Evolutionary conservation across 35 echinoderm and acorn worm genomes (phyloP), one percentile per base, ranked within the genome.

Genomic region (Apostichopus japonicus): DNA sequence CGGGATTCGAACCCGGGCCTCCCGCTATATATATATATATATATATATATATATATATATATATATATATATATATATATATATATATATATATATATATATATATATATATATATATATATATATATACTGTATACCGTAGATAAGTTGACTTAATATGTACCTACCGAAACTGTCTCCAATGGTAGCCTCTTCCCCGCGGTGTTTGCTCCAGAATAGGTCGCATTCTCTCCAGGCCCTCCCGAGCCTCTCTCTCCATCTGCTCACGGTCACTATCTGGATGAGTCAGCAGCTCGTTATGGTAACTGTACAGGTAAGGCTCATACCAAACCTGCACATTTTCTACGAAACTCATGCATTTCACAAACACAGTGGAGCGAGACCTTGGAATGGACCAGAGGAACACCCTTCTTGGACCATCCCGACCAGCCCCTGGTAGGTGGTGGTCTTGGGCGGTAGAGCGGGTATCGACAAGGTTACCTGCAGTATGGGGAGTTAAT

Each of bases 261-360:
- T 77, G 52, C 52, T 59, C 77, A 11, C 33, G 33, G 90, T 91
- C 90, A 56, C 27, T 78, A 3, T 61, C 90, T 13, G 71, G 55
- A 58, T 78, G 53, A 67, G 44, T 78, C 72, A 91, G 72, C 8
- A 91, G 90, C 53, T 77, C 90, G 25, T 91, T 91, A 58, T 91
- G 90, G 25, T 91, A 91, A 55, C 90, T 91, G 90, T 91, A 91
- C 21, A 91, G 53, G 54, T 91, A 91, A 4, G 90, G 90, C 72
- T 91, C 90, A 51, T 91, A 91, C 90, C 90, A 91, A 6, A 91
- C 90, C 54, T 91, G 90, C 11, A 91, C 90, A 79, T 91, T 91
- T 4, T 91, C 72, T 19, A 91, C 90, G 58, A 91, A 91, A 53
- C 90, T 91, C 90, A 91, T 91, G 6, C 90, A 91, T 22, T 91